Evolutionary conservation across 2,797 vertebrate genomes (phyloP).

Genomic region (Dromococcyx pavoninus): DNA sequence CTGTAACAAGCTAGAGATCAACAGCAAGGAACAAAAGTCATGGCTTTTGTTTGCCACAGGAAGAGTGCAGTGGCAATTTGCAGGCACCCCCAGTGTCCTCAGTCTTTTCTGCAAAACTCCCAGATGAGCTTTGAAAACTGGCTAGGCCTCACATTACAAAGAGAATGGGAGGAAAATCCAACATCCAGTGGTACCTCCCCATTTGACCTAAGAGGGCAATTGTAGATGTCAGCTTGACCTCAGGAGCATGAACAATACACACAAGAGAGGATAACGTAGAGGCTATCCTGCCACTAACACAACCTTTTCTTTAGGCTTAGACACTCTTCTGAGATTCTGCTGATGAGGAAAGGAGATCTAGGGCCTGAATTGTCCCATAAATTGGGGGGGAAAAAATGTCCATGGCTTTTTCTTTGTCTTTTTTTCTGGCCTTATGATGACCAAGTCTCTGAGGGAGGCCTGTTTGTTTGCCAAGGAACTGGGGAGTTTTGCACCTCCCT

Average conservation of each 20-base stretch:
- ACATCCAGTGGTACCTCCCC: neutral
- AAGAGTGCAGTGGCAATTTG: neutral
- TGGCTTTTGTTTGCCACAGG: neutral
- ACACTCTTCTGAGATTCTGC: neutral
- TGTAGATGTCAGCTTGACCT: neutral
- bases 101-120: neutral
- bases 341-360: neutral
- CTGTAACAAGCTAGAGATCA: neutral
- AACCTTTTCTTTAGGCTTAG: neutral
- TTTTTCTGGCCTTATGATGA: neutral
- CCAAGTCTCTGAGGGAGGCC: neutral
- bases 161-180: neutral
- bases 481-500: neutral
- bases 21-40: slow-evolving; percentile 21
- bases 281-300: neutral
- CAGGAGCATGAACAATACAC: neutral
- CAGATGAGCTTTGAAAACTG: neutral
- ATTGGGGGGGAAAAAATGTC: fast-evolving
- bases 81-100: neutral
- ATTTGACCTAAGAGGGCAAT: neutral
- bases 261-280: neutral
- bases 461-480: slow-evolving; percentile 30
- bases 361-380: neutral
- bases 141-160: slow-evolving; percentile 19
- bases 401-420: neutral